Percentiles rank a stretch among this genome's conserved stretches.
Evolutionary conservation across 2,888 invertebrate genomes (phyloP).

Genomic region (Cynaeus angustus): DNA sequence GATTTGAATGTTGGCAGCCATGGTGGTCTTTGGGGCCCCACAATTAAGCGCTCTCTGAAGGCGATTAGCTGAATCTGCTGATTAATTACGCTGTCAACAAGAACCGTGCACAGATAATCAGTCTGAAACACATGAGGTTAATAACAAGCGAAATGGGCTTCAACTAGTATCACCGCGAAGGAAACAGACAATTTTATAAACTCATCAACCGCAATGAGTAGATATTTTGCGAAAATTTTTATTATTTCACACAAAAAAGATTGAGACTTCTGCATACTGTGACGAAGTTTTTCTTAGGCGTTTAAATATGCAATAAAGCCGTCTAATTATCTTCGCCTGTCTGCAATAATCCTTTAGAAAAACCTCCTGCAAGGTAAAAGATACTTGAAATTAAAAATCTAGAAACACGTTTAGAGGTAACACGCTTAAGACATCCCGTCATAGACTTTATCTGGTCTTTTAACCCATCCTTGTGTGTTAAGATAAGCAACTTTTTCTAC

Average conservation of each 20-base stretch:
- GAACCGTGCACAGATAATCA: slow-evolving; percentile 31
- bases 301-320: slow-evolving; percentile 5
- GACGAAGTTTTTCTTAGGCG: too few relatives aligned
- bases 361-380: background rate
- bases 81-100: slow-evolving; percentile 32
- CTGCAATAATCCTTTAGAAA: background rate
- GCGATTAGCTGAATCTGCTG: slow-evolving; percentile 25
- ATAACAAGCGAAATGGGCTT: slow-evolving; percentile 18
- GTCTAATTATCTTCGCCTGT: slow-evolving; percentile 15
- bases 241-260: too few relatives aligned
- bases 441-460: slow-evolving; percentile 29
- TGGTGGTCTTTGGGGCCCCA: slow-evolving; percentile 26
- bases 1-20: slow-evolving; percentile 14
- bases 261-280: too few relatives aligned
- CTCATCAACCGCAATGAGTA: background rate
- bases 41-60: slow-evolving; percentile 35
- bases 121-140: slow-evolving; percentile 23
- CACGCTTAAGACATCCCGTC: slow-evolving; percentile 27
- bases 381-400: slow-evolving; percentile 15
- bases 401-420: slow-evolving; percentile 4
- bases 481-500: slow-evolving; percentile 28
- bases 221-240: background rate
- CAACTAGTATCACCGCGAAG: slow-evolving; percentile 2
- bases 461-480: slow-evolving; percentile 22
- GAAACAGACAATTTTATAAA: background rate